A percentile compares a stretch with the other conserved stretches of the same genome.
Conservation (phyloP, 2,888 invertebrate genomes). For the Drosophila paracracens region DNA sequence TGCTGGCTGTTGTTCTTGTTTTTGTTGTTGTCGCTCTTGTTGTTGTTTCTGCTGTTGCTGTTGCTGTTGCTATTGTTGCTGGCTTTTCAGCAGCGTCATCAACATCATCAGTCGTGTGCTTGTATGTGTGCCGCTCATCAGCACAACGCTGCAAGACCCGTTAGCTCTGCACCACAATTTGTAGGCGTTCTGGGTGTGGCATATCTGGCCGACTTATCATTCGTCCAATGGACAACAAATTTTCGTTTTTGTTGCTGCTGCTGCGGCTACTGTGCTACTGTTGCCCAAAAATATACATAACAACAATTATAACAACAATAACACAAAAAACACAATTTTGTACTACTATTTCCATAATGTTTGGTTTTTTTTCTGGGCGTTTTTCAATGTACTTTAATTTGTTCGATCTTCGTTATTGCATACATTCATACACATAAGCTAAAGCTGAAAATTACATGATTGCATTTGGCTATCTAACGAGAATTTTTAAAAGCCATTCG, state of each 20-base stretch:
- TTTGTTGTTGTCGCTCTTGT: constrained; percentile 1
- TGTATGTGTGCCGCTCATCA: constrained; percentile 65
- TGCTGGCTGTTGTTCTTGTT: constrained; percentile 5
- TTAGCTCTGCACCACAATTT: constrained; percentile 80
- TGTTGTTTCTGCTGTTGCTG: constrained; percentile 21
- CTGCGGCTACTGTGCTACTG: constrained; percentile 1
- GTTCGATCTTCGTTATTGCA: constrained; percentile 20
- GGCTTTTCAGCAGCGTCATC: constrained; percentile 69
- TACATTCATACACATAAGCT: not conserved
- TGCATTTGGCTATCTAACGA: not conserved
- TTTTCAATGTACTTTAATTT: constrained; percentile 51
- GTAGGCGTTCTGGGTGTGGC: constrained; percentile 81
- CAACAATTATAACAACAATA: constrained; percentile 22
- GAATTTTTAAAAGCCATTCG: not conserved
- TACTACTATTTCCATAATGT: constrained; percentile 17
- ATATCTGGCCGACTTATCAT: constrained; percentile 73
- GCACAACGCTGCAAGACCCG: constrained; percentile 67
- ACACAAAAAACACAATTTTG: constrained; percentile 14
- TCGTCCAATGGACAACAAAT: constrained; percentile 66
- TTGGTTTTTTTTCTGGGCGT: constrained; percentile 26
- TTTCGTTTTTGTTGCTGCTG: constrained; percentile 45
- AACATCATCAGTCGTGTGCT: constrained; percentile 56
- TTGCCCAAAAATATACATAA: constrained; percentile 41
- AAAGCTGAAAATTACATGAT: constrained; percentile 4
- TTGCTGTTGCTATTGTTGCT: constrained; percentile 44